These are phyloP conservation scores for Tapera naevia DNA, from an alignment of 2,797 vertebrate genomes.

Conservation along the genomic window DNA sequence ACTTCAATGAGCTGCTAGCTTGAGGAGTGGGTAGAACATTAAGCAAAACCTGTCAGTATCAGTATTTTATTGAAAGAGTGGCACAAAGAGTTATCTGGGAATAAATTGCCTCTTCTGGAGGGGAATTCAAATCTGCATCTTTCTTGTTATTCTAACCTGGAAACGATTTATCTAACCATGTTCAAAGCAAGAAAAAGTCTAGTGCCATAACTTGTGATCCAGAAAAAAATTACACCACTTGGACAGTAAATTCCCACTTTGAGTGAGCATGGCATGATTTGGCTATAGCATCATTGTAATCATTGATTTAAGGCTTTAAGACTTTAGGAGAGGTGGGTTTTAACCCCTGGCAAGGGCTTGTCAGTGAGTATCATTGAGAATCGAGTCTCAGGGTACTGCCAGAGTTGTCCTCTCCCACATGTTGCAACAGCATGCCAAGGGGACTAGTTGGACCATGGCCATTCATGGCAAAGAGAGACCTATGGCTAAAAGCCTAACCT, in stretches of 20 bases:
- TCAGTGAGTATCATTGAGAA: neutral
- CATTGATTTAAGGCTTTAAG: neutral
- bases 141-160: neutral
- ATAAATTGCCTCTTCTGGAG: neutral
- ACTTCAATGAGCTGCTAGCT: neutral
- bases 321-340: neutral
- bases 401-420: neutral
- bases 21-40: neutral
- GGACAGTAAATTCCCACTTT: neutral
- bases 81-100: neutral
- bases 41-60: neutral
- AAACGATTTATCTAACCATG: neutral
- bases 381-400: neutral
- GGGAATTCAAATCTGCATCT: neutral
- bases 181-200: neutral
- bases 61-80: neutral
- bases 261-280: neutral
- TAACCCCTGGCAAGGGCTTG: neutral
- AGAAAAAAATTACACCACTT: neutral
- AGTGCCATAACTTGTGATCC: neutral
- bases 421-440: neutral
- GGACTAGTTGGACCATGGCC: neutral
- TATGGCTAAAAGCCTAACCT: neutral
- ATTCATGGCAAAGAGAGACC: neutral
- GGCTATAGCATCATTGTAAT: neutral